phyloP scores from a whole-genome alignment of 2,888 invertebrate species.

The Philereme vetulata region DNA sequence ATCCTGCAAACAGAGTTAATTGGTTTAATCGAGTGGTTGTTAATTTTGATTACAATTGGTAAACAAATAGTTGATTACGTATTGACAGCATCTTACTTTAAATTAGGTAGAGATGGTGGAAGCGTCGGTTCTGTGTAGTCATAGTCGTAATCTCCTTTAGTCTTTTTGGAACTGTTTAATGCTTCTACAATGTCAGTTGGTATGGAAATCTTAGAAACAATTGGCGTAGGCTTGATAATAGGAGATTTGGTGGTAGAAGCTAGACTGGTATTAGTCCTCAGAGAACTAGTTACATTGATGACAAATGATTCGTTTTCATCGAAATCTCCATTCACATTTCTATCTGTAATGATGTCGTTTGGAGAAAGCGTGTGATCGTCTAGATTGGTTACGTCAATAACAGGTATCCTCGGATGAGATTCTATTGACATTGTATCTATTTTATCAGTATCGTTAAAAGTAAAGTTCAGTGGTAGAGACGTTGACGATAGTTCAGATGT shows the following conservation, averaged over 20 bases:
- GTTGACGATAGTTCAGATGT: conserved; percentile 75
- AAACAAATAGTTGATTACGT: not conserved
- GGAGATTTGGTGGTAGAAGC: conserved; percentile 49
- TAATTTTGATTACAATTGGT: not conserved
- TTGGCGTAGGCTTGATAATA: conserved; percentile 20
- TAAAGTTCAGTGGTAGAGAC: conserved; percentile 60
- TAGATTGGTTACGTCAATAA: conserved; percentile 50
- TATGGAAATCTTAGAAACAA: conserved; percentile 59
- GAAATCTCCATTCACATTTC: conserved; percentile 58
- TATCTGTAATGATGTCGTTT: conserved; percentile 72
- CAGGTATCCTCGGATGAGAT: conserved; percentile 58
- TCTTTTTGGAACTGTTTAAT: conserved; percentile 80
- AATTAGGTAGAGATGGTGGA: conserved; percentile 92
- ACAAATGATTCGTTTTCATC: conserved; percentile 81
- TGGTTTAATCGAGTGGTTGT: not conserved
- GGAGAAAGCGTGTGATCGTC: conserved; percentile 66
- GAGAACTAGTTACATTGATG: conserved; percentile 83
- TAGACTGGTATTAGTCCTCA: conserved; percentile 70
- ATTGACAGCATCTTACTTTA: conserved; percentile 81
- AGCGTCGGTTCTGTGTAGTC: conserved; percentile 88
- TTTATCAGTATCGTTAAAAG: conserved; percentile 54
- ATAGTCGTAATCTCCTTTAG: conserved; percentile 86
- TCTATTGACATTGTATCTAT: conserved; percentile 55
- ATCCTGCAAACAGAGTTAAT: conserved; percentile 84
- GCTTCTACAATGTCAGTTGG: conserved; percentile 62